These are phyloP conservation scores for Drosophila kanapiae DNA, from an alignment of 1,140 invertebrate genomes.

Conservation along the genomic window DNA sequence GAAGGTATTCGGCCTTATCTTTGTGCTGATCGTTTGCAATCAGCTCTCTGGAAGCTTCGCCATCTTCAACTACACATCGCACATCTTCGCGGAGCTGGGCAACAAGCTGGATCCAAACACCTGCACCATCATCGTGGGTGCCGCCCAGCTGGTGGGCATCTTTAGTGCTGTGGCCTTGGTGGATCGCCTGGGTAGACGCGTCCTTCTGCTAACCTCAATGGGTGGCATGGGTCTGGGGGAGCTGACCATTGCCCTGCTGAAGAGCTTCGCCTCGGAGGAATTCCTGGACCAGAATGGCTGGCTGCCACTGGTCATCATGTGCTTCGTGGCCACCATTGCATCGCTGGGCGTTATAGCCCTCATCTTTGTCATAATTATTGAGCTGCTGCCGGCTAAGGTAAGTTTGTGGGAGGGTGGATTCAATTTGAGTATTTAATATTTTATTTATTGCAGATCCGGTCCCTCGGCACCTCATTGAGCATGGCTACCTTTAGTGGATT, in stretches of 20 bases:
- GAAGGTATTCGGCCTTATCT: constrained; percentile 64
- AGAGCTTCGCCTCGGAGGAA: constrained; percentile 28
- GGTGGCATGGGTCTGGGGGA: constrained; percentile 61
- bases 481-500: constrained; percentile 70
- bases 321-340: constrained; percentile 52
- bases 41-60: constrained; percentile 86
- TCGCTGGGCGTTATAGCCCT: constrained; percentile 64
- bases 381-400: constrained; percentile 69
- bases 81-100: constrained; percentile 89
- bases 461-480: constrained; percentile 69
- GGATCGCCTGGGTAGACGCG: constrained; percentile 64
- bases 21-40: constrained; percentile 63
- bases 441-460: constrained; percentile 57
- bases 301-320: constrained; percentile 64
- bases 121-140: constrained; percentile 91
- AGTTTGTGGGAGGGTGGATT: not conserved
- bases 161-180: constrained; percentile 52
- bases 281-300: constrained; percentile 56
- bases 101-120: constrained; percentile 87
- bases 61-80: constrained; percentile 86
- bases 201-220: constrained; percentile 63
- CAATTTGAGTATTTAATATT: not conserved
- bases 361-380: constrained; percentile 65
- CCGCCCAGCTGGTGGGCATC: constrained; percentile 65
- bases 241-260: constrained; percentile 51